Percentiles rank a stretch among this genome's conserved stretches.
These are phyloP conservation scores for Lasioglossum albipes DNA, from an alignment of 1,140 invertebrate genomes.

Conservation along the genomic window DNA sequence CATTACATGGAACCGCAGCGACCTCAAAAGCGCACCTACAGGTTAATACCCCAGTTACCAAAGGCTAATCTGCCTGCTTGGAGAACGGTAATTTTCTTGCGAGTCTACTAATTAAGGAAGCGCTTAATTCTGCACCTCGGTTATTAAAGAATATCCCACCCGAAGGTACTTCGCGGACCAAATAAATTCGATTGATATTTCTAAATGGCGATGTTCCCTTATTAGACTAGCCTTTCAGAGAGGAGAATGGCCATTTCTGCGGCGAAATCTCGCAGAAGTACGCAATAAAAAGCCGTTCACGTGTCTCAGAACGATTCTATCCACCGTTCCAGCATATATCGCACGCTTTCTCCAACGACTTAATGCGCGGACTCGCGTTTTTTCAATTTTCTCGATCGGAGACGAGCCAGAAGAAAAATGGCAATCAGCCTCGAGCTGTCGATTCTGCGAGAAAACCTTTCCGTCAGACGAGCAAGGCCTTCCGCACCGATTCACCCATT, in stretches of 20 bases:
- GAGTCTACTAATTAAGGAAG: too few relatives aligned
- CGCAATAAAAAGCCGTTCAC: slow-evolving; percentile 1
- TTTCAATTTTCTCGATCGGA: slow-evolving; percentile 12
- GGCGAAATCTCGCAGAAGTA: background rate
- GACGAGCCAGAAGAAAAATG: background rate
- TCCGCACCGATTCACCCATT: too few relatives aligned
- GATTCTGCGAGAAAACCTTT: background rate
- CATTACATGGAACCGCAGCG: too few relatives aligned
- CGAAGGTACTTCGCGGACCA: too few relatives aligned
- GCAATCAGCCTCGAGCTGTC: background rate
- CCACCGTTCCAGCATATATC: slow-evolving; percentile 18
- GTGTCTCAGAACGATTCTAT: slow-evolving; percentile 42
- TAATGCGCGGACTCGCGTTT: slow-evolving; percentile 37
- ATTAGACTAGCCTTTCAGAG: background rate
- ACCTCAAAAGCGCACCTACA: too few relatives aligned
- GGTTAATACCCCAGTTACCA: too few relatives aligned
- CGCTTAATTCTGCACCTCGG: too few relatives aligned
- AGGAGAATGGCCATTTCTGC: background rate
- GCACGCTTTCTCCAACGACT: slow-evolving; percentile 53
- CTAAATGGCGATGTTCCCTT: too few relatives aligned
- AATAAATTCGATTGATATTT: too few relatives aligned
- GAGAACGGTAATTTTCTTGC: too few relatives aligned
- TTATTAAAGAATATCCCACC: too few relatives aligned
- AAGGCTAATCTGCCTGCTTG: too few relatives aligned
- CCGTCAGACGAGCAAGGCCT: background rate